phyloP scores from a whole-genome alignment of 1,140 invertebrate genomes.

The Drosophila obscura region DNA sequence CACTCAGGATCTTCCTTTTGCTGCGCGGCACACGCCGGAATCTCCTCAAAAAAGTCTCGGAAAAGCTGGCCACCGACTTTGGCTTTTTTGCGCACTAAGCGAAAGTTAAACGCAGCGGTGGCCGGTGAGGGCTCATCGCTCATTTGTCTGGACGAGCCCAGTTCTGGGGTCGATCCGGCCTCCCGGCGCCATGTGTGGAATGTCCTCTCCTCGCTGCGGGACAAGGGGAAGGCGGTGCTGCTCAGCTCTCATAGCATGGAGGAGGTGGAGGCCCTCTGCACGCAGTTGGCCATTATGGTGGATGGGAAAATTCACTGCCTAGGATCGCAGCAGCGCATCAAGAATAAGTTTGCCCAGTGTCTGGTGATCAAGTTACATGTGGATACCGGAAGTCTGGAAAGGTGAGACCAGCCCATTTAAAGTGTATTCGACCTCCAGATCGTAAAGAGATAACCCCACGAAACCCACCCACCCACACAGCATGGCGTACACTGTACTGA shows the following conservation, averaged over 20 bases:
- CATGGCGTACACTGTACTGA: no score
- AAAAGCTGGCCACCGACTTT: conserved; percentile 74
- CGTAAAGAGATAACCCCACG: no score
- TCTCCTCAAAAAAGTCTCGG: conserved; percentile 79
- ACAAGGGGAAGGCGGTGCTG: conserved; percentile 87
- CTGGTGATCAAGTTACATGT: conserved; percentile 83
- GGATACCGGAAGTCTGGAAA: no score
- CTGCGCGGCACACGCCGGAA: conserved; percentile 87
- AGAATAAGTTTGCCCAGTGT: conserved; percentile 87
- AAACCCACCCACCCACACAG: no score
- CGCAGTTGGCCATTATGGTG: conserved; percentile 93
- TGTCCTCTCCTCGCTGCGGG: conserved; percentile 85
- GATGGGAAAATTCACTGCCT: conserved; percentile 89
- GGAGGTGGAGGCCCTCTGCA: conserved; percentile 87
- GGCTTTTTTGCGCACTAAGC: conserved; percentile 88
- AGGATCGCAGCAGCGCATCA: conserved; percentile 87
- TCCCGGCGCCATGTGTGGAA: conserved; percentile 93
- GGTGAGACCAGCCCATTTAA: no score
- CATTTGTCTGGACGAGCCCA: conserved; percentile 94
- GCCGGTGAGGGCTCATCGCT: conserved; percentile 93
- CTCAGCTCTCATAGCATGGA: conserved; percentile 88
- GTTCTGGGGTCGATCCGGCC: conserved; percentile 95
- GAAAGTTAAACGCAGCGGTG: conserved; percentile 95
- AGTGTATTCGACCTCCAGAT: no score
- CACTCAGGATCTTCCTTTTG: conserved; percentile 89